phyloP scores from a whole-genome alignment of 2,888 invertebrate genomes.

The Drosophila phalerata region DNA sequence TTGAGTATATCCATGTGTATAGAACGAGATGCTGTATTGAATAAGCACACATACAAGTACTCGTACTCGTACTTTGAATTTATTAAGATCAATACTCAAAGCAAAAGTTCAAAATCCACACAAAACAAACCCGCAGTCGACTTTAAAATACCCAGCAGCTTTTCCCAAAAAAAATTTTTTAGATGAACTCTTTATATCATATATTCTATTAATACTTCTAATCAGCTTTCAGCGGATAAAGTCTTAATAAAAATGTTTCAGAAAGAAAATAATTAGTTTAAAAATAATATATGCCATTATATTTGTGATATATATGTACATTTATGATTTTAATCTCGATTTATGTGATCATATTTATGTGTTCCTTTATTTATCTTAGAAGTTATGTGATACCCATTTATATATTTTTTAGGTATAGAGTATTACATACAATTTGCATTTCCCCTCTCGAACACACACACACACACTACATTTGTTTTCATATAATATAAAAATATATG shows the following conservation, averaged over 20 bases:
- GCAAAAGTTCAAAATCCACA: conserved; percentile 27
- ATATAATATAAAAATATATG: background rate
- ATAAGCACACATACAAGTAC: conserved; percentile 31
- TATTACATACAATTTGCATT: conserved; percentile 37
- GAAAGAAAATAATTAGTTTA: too few relatives aligned
- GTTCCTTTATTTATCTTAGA: too few relatives aligned
- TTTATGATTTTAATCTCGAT: background rate
- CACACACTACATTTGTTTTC: background rate
- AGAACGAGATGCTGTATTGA: conserved; percentile 54
- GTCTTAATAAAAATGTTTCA: too few relatives aligned
- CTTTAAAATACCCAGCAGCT: conserved; percentile 18
- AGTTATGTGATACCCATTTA: background rate
- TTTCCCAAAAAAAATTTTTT: background rate
- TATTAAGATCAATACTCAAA: conserved; percentile 51
- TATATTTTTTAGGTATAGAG: background rate
- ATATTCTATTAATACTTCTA: background rate
- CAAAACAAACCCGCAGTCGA: conserved; percentile 1
- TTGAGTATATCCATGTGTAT: conserved; percentile 22
- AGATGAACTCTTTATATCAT: background rate
- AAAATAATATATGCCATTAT: too few relatives aligned
- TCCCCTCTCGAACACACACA: conserved; percentile 2
- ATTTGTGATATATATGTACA: too few relatives aligned
- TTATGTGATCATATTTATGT: background rate
- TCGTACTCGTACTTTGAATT: conserved; percentile 69
- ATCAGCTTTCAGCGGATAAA: too few relatives aligned